These are phyloP conservation scores for Venturia canescens DNA, from an alignment of 1,140 invertebrate species.

Conservation along the genomic window DNA sequence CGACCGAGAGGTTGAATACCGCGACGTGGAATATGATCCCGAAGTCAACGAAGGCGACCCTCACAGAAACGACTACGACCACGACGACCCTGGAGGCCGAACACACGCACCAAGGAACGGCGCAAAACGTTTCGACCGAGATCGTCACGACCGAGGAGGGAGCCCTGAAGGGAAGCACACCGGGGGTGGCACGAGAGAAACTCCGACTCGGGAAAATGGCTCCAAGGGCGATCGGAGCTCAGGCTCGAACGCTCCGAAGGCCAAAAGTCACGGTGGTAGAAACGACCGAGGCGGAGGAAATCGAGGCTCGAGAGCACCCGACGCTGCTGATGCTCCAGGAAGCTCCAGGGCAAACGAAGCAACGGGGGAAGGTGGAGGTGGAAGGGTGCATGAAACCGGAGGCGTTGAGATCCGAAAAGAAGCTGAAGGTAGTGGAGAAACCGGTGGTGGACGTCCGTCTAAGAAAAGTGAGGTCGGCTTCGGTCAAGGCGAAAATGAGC, in stretches of 20 bases:
- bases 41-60: background rate
- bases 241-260: background rate
- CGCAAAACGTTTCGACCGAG: too few species aligned
- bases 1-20: background rate
- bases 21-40: background rate
- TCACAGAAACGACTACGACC: background rate
- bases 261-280: background rate
- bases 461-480: background rate
- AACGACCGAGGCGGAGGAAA: background rate
- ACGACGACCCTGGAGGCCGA: too few species aligned
- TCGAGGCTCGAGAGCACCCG: background rate
- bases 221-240: background rate
- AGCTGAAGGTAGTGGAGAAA: background rate
- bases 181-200: constrained; percentile 40
- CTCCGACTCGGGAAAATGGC: constrained; percentile 12
- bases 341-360: background rate
- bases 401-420: background rate
- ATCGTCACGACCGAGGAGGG: background rate
- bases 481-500: background rate
- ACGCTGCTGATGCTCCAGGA: background rate
- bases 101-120: too few species aligned
- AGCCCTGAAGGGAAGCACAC: background rate
- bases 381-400: background rate
- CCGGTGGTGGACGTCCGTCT: background rate
- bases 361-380: background rate